Evolutionary conservation across 2,113 vertebrate species (phyloP), one percentile per base, ranked within the genome.

Genomic region (Chloebia gouldiae): DNA sequence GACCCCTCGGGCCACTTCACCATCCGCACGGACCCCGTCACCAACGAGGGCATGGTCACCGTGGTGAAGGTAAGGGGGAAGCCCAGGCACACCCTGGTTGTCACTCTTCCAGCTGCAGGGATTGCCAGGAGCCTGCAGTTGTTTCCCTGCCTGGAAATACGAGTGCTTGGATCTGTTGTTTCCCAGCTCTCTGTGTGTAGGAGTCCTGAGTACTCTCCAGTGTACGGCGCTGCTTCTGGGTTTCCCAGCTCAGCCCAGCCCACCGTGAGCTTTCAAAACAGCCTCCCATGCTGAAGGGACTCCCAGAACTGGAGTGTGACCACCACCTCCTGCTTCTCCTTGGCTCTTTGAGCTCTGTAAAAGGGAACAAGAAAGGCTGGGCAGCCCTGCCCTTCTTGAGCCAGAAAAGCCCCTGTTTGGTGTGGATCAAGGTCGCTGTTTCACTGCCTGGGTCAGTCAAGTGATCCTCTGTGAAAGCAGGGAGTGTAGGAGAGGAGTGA

Each of bases 11-110:
- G 98, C 5, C 99, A 99, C 95, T 99, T 99, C 97, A 98, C 97
- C 80, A 96, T 99, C 93, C 98, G 98, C 57, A 99, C 99, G 0
- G 98, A 99, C 97, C 99, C 99, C 0, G 50, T 98, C 90, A 98
- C 98, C 98, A 99, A 99, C 1, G 98, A 99, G 49, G 99, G 99
- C 96, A 98, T 99, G 98, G 98, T 99, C 54, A 99, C 99, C 0
- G 99, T 99, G 60, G 98, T 99, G 37, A 99, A 99, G 99, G 99
- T 99, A 96, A 71, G 98, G 95, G 39, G 7, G 5, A 13, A 47
- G 65, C 63, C 65, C 15, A 6, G 56, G 53, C 20, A 33, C 24
- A 2, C 11, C 11, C 21, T 6, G 21, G 21, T 11, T 73, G 40
- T 56, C 79, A 35, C 60, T 15, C 17, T 61, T 11, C 8, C 30